Evolutionary conservation across 2,888 invertebrate species (phyloP).

Genomic region (Lamellibrachia satsuma): DNA sequence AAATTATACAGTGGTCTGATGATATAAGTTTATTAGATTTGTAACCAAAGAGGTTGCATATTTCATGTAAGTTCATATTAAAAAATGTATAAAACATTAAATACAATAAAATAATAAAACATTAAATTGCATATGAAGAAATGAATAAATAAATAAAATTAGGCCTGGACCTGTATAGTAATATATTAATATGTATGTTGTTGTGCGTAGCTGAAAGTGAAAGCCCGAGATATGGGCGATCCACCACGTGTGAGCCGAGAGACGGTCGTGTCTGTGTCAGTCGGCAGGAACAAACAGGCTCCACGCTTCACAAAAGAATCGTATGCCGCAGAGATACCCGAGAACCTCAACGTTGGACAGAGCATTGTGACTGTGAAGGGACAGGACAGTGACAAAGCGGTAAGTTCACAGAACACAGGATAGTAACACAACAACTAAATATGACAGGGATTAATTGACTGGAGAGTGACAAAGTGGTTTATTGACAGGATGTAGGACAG

Average conservation of each 20-base stretch:
- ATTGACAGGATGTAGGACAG: too few species aligned
- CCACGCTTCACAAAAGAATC: conserved; percentile 46
- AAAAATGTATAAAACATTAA: too few species aligned
- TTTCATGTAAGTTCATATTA: too few species aligned
- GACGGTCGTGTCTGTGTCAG: conserved; percentile 52
- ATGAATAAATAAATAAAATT: too few species aligned
- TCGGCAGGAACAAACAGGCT: conserved; percentile 51
- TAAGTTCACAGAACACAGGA: not conserved
- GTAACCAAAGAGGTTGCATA: too few species aligned
- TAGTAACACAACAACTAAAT: not conserved
- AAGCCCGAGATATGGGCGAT: not conserved
- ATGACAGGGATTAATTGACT: not conserved
- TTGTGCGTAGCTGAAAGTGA: not conserved
- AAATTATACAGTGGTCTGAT: too few species aligned
- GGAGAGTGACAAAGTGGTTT: too few species aligned
- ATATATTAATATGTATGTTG: not conserved
- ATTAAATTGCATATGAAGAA: too few species aligned
- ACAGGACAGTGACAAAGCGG: conserved; percentile 37
- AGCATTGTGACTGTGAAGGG: conserved; percentile 50
- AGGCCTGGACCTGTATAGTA: too few species aligned
- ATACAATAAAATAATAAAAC: too few species aligned
- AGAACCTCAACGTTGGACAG: conserved; percentile 46
- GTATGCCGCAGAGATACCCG: conserved; percentile 48
- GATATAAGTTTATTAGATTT: too few species aligned
- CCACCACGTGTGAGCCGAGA: conserved; percentile 31